Conservation (phyloP, 2,113 vertebrate genomes). For the Antechinus flavipes region DNA sequence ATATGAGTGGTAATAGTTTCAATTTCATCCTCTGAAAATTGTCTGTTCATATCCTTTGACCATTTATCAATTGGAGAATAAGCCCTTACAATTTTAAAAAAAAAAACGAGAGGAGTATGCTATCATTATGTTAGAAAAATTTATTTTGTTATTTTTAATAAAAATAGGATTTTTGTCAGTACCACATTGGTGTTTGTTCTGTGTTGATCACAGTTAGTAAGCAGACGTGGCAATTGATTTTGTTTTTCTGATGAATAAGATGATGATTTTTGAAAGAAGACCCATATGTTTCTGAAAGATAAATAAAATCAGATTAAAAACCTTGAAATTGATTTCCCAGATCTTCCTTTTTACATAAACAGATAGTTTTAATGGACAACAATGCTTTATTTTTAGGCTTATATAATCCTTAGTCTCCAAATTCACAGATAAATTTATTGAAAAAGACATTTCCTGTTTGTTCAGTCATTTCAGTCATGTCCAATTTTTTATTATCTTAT, state of each 20-base stretch:
- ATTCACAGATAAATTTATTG: not conserved
- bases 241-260: not conserved
- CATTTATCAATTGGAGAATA: too few relatives aligned
- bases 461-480: not conserved
- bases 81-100: not conserved
- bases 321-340: not conserved
- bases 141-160: not conserved
- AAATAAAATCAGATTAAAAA: not conserved
- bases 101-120: not conserved
- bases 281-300: not conserved
- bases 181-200: not conserved
- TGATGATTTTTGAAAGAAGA: not conserved
- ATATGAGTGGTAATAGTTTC: too few relatives aligned
- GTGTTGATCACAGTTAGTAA: not conserved
- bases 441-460: not conserved
- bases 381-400: not conserved
- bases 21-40: too few relatives aligned
- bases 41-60: too few relatives aligned
- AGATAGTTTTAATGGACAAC: not conserved
- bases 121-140: not conserved
- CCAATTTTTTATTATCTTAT: not conserved
- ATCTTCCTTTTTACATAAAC: not conserved
- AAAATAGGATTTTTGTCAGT: not conserved
- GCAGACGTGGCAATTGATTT: not conserved
- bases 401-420: not conserved